A percentile compares a stretch with the other conserved stretches of the same genome.
Conservation (phyloP, 2,113 vertebrate species). For the Gymnobelideus leadbeateri region DNA sequence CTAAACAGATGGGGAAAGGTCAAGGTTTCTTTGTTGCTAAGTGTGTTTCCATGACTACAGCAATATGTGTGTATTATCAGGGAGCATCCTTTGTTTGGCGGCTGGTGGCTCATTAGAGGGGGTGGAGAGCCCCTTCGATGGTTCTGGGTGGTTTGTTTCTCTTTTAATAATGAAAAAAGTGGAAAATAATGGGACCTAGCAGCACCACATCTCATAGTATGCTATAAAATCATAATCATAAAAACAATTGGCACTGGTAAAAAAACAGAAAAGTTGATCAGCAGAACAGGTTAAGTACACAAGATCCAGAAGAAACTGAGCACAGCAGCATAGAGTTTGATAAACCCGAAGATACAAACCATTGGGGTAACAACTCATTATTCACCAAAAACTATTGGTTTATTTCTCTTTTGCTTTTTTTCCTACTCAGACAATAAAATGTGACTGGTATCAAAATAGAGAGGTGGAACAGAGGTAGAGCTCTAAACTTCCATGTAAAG, state of each 20-base stretch:
- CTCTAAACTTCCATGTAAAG: not conserved
- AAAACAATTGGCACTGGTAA: not conserved
- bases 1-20: slow-evolving; percentile 88
- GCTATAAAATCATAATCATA: not conserved
- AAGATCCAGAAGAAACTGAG: not conserved
- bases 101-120: slow-evolving; percentile 81
- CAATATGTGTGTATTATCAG: slow-evolving; percentile 80
- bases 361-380: not conserved
- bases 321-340: not conserved
- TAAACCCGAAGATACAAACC: not conserved
- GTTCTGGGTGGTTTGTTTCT: slow-evolving; percentile 73
- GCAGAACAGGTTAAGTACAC: not conserved
- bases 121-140: slow-evolving; percentile 28
- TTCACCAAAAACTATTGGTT: slow-evolving; percentile 28
- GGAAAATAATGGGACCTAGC: not conserved
- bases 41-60: slow-evolving; percentile 86
- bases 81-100: slow-evolving; percentile 83
- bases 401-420: slow-evolving; percentile 68
- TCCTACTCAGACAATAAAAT: slow-evolving; percentile 30
- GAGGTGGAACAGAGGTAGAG: not conserved
- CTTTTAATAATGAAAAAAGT: slow-evolving; percentile 36
- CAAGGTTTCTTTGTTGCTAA: slow-evolving; percentile 88
- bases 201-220: not conserved
- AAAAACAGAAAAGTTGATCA: not conserved
- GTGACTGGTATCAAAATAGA: slow-evolving; percentile 49